A percentile compares a stretch with the other conserved stretches of the same genome.
Evolutionary conservation across 2,113 vertebrate genomes (phyloP).

Genomic region (Myxocyprinus asiaticus): DNA sequence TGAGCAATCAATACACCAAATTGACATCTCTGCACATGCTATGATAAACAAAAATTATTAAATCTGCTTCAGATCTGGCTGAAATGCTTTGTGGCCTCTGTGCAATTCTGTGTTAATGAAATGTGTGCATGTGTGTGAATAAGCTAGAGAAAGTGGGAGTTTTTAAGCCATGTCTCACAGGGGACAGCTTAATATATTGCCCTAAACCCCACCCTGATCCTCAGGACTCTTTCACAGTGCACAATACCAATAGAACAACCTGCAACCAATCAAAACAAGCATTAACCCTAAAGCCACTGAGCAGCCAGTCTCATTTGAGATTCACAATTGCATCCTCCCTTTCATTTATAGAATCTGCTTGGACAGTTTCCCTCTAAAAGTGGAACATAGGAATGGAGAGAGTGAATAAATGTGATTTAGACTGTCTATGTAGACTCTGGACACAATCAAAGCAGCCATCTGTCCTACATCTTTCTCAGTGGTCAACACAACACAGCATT

Average conservation of each 20-base stretch:
- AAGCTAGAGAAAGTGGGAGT: slow-evolving; percentile 29
- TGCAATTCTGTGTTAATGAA: background rate
- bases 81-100: background rate
- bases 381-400: background rate
- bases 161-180: slow-evolving; percentile 67
- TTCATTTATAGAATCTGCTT: background rate
- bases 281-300: background rate
- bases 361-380: background rate
- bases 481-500: slow-evolving; percentile 1
- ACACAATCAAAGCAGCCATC: background rate
- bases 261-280: slow-evolving; percentile 31
- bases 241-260: slow-evolving; percentile 22
- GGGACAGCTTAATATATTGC: slow-evolving; percentile 39
- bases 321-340: background rate
- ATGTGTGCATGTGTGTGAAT: background rate
- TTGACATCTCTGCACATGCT: slow-evolving; percentile 31
- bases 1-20: slow-evolving; percentile 21
- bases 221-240: slow-evolving; percentile 9
- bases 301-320: background rate
- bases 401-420: background rate
- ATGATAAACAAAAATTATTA: slow-evolving; percentile 18
- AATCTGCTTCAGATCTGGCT: slow-evolving; percentile 11
- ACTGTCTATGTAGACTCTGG: no score
- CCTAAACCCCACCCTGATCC: slow-evolving; percentile 42
- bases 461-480: background rate